Evolutionary conservation across 2,888 invertebrate species (phyloP), one percentile per base, ranked within the genome.

Genomic region (Calameuta filiformis): DNA sequence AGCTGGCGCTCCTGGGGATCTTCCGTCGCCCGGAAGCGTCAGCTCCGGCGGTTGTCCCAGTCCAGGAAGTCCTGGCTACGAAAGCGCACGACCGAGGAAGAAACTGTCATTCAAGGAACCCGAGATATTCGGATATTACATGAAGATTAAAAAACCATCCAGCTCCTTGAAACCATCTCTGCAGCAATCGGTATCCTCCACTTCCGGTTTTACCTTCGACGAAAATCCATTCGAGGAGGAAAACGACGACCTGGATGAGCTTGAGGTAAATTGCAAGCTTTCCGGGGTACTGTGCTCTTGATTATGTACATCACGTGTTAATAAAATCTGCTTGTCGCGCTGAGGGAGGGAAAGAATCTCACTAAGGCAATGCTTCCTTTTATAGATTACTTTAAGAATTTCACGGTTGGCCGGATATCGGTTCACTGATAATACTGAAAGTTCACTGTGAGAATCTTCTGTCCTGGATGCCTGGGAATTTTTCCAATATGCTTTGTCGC

Each of bases 81-180:
- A 79, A 12, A 82, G 83, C 56, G 82, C 85, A 71, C 85, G 95
- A 85, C 96, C 97, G 0, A 93, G 97, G 77, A 97, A 97, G 91
- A 97, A 97, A 90, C 92, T 97, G 15, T 97, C 97, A 12, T 97
- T 97, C 91, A 95, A 96, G 80, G 97, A 97, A 87, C 97, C 97
- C 4, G 96, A 96, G 92, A 95, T 96, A 75, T 93, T 95, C 81
- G 92, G 92, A 33, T 92, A 90, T 81, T 86, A 88, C 82, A 84
- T 92, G 83, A 91, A 89, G 85, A 87, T 90, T 84, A 88, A 89
- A 78, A 87, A 85, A 81, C 81, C 84, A 69, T 40, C 73, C 78
- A 73, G 73, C 11, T 33, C 31, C 69, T 12, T 69, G 75, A 34
- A 34, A 31, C n/a, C 85, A 9, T 79, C 86, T 9, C 69, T 68